phyloP scores from a whole-genome alignment of 1,140 invertebrate genomes.

The Anagrus nilaparvatae region DNA sequence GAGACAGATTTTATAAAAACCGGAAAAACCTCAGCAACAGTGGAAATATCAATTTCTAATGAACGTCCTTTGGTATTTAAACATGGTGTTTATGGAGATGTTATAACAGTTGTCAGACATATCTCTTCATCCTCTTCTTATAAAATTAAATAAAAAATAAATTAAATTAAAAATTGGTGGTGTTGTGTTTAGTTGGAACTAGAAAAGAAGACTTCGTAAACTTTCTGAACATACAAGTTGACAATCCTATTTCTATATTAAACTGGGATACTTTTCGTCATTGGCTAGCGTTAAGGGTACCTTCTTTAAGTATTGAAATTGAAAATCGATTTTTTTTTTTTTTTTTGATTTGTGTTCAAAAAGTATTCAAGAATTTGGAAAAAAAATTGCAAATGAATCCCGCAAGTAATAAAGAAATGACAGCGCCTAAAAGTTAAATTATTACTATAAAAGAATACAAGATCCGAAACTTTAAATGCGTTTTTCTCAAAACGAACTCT shows the following conservation, averaged over 20 bases:
- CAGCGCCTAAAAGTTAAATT: too few species aligned
- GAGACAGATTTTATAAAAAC: slow-evolving; percentile 60
- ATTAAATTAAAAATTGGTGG: slow-evolving; percentile 52
- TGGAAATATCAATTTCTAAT: slow-evolving; percentile 70
- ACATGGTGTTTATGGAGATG: slow-evolving; percentile 61
- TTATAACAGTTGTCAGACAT: slow-evolving; percentile 65
- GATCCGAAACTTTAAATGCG: too few species aligned
- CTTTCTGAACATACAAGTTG: slow-evolving; percentile 77
- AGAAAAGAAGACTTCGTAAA: slow-evolving; percentile 56
- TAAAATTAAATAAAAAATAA: too few species aligned
- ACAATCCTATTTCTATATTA: slow-evolving; percentile 84
- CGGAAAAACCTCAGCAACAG: slow-evolving; percentile 49
- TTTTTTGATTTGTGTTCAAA: too few species aligned
- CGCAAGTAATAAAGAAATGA: too few species aligned
- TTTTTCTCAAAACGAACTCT: too few species aligned
- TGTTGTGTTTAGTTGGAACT: slow-evolving; percentile 51
- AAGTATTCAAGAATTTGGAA: too few species aligned
- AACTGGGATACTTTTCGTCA: slow-evolving; percentile 84
- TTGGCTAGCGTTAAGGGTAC: too few species aligned
- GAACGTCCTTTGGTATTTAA: slow-evolving; percentile 60
- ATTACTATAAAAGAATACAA: too few species aligned
- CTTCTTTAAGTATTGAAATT: too few species aligned
- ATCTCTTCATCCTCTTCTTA: slow-evolving; percentile 58
- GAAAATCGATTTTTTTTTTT: too few species aligned
- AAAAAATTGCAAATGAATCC: too few species aligned